A percentile compares a stretch with the other conserved stretches of the same genome.
phyloP scores from a whole-genome alignment of 2,888 invertebrate species.

The Troglohyphantes excavatus region DNA sequence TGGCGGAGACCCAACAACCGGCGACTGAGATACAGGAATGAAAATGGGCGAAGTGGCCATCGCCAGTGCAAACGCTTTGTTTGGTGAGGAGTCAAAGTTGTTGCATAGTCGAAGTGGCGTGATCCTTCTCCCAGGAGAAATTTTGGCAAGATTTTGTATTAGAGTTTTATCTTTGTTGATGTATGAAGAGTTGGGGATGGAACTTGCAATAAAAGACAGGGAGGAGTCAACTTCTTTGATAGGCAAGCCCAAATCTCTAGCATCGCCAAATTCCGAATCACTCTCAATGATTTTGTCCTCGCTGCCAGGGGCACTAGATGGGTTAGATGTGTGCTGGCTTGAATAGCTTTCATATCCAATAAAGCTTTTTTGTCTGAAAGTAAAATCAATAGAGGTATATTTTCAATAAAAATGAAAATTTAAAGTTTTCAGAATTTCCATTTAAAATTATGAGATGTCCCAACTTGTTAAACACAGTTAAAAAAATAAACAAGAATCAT shows the following conservation, averaged over 20 bases:
- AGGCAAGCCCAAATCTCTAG: too few species aligned
- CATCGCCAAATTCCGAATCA: neutral
- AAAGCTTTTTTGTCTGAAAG: neutral
- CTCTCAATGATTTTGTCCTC: neutral
- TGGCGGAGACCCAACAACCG: too few species aligned
- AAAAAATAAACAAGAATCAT: too few species aligned
- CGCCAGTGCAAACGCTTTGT: conserved; percentile 36
- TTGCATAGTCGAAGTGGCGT: conserved; percentile 41
- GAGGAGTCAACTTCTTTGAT: neutral
- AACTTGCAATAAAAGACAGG: conserved; percentile 21
- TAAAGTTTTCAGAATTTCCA: too few species aligned
- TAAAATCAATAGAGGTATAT: neutral
- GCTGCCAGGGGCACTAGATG: neutral
- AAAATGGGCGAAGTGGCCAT: conserved; percentile 38
- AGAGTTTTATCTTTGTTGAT: neutral
- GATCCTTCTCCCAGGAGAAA: conserved; percentile 9
- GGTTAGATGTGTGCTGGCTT: conserved; percentile 10
- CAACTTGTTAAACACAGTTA: too few species aligned
- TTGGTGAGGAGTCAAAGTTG: neutral
- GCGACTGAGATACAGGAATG: neutral
- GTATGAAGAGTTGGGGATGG: conserved; percentile 22
- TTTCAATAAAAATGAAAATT: too few species aligned
- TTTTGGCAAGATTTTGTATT: neutral
- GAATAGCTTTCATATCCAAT: conserved; percentile 37
- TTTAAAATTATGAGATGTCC: too few species aligned